These are phyloP conservation scores for Strix uralensis DNA, from an alignment of 2,113 vertebrate genomes.

Conservation along the genomic window DNA sequence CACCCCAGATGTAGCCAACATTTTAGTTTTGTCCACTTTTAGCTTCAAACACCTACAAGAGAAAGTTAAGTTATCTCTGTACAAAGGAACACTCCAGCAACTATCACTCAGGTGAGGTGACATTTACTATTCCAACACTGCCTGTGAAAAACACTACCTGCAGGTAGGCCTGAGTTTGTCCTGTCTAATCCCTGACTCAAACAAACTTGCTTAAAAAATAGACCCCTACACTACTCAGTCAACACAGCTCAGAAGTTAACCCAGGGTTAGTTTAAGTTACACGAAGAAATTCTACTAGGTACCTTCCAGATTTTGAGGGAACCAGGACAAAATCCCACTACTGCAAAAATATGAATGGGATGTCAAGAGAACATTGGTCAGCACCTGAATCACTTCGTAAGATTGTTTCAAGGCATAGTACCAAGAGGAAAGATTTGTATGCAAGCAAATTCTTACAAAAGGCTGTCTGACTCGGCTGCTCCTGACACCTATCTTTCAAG, in stretches of 20 bases:
- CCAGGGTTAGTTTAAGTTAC: background rate
- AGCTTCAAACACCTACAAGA: constrained; percentile 82
- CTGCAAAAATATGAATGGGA: background rate
- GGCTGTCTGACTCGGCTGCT: background rate
- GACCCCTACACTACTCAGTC: background rate
- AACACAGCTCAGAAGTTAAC: background rate
- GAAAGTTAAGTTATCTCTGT: background rate
- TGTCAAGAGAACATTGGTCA: background rate
- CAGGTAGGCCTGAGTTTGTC: background rate
- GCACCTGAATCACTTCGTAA: background rate
- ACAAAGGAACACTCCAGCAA: background rate
- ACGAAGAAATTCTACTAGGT: background rate
- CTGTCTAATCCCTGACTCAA: background rate
- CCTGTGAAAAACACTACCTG: background rate
- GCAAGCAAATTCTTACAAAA: background rate
- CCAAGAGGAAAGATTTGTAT: background rate
- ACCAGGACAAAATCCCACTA: background rate
- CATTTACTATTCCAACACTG: background rate
- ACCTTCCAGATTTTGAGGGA: background rate
- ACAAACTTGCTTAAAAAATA: background rate
- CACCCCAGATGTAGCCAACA: constrained; percentile 77
- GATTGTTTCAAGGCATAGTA: background rate
- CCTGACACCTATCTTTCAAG: background rate
- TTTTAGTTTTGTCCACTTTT: constrained; percentile 83
- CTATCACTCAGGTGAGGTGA: background rate